Evolutionary conservation across 2,888 invertebrate genomes (phyloP).

Genomic region (Rutpela maculata): DNA sequence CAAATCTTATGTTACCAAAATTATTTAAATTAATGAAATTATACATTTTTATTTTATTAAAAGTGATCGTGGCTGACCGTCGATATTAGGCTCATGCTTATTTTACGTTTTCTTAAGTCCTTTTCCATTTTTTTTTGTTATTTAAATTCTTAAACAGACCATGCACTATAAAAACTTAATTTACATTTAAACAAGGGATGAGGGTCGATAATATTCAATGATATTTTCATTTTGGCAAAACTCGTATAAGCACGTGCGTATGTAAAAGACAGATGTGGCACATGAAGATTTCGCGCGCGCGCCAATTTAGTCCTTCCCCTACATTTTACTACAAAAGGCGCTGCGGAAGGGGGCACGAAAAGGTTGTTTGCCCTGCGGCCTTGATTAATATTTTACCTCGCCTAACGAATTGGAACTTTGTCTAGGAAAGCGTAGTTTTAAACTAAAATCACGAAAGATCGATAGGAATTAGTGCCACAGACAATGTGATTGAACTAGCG

Average conservation of each 20-base stretch:
- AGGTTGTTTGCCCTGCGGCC: slow-evolving; percentile 4
- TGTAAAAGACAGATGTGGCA: slow-evolving; percentile 59
- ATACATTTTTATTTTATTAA: not conserved
- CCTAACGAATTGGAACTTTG: too few relatives aligned
- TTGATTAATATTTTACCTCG: not conserved
- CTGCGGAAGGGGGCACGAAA: slow-evolving; percentile 3
- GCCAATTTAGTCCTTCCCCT: slow-evolving; percentile 48
- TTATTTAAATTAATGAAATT: not conserved
- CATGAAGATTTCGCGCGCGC: slow-evolving; percentile 58
- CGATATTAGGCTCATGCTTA: not conserved
- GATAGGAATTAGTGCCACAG: too few relatives aligned
- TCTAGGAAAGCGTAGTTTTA: too few relatives aligned
- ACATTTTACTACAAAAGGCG: slow-evolving; percentile 38
- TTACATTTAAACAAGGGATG: slow-evolving; percentile 38
- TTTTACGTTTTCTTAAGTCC: not conserved
- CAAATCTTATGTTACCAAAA: too few relatives aligned
- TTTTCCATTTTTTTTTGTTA: slow-evolving; percentile 16
- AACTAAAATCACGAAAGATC: too few relatives aligned
- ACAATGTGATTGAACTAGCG: too few relatives aligned
- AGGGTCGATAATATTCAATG: slow-evolving; percentile 26
- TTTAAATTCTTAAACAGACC: slow-evolving; percentile 13
- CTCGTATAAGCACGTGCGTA: slow-evolving; percentile 55
- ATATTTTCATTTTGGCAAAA: slow-evolving; percentile 54
- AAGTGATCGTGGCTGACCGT: not conserved
- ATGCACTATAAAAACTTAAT: slow-evolving; percentile 12